A percentile compares a stretch with the other conserved stretches of the same genome.
Conservation (phyloP, 2,113 vertebrate genomes). For the Rutilus rutilus region DNA sequence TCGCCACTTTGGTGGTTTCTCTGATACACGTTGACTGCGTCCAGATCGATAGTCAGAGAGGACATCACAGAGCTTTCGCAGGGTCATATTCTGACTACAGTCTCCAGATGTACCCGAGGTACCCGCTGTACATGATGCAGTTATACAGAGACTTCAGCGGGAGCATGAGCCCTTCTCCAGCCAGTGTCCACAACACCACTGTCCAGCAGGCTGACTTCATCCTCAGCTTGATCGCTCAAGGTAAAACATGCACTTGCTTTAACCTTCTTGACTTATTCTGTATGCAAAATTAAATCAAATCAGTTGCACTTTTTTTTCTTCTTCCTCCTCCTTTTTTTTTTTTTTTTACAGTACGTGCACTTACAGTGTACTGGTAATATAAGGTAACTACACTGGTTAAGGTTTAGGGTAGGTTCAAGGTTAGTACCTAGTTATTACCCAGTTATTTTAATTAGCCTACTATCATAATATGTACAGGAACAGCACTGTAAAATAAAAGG, state of each 20-base stretch:
- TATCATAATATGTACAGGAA: too few species aligned
- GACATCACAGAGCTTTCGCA: conserved; percentile 13
- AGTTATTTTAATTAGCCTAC: too few species aligned
- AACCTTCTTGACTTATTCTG: neutral
- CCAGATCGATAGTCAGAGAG: neutral
- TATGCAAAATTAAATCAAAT: neutral
- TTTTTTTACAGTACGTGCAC: too few species aligned
- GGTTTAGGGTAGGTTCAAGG: too few species aligned
- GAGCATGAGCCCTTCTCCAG: conserved; percentile 34
- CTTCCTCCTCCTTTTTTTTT: too few species aligned
- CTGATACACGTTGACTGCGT: conserved; percentile 23
- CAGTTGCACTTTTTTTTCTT: too few species aligned
- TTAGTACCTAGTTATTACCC: too few species aligned
- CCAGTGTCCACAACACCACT: conserved; percentile 47
- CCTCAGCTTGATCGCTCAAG: conserved; percentile 79
- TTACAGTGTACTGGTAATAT: too few species aligned
- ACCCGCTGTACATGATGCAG: conserved; percentile 85
- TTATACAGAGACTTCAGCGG: conserved; percentile 76
- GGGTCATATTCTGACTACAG: neutral
- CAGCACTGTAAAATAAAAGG: too few species aligned
- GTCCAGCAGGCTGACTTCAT: conserved; percentile 74
- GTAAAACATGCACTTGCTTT: conserved; percentile 65
- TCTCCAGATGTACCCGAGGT: conserved; percentile 46
- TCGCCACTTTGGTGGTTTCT: conserved; percentile 31
- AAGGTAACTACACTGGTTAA: too few species aligned